Evolutionary conservation across 2,888 invertebrate species (phyloP).

Genomic region (Torymus texanus): DNA sequence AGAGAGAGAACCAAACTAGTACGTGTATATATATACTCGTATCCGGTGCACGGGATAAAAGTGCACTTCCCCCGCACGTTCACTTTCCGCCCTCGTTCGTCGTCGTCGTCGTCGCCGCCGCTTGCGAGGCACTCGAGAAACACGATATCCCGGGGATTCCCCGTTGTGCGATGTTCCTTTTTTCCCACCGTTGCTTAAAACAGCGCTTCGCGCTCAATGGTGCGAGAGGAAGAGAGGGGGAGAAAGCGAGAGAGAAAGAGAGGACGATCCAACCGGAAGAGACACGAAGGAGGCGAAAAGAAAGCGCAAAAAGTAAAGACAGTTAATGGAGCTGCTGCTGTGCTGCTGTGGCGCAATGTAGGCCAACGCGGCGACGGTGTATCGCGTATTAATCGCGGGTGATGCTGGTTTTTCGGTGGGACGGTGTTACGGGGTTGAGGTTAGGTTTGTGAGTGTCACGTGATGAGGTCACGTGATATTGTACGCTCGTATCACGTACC

Average conservation of each 20-base stretch:
- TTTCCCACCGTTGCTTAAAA: conserved; percentile 21
- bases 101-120: conserved; percentile 6
- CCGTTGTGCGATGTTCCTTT: not conserved
- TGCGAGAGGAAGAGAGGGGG: not conserved
- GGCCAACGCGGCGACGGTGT: not conserved
- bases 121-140: conserved; percentile 39
- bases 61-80: conserved; percentile 33
- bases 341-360: not conserved
- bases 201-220: conserved; percentile 15
- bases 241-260: not conserved
- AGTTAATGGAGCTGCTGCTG: not conserved
- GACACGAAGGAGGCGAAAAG: not conserved
- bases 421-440: too few relatives aligned
- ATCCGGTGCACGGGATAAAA: conserved; percentile 36
- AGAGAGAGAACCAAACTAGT: not conserved
- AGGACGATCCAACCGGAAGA: not conserved
- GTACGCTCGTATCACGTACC: too few relatives aligned
- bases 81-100: conserved; percentile 37
- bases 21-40: not conserved
- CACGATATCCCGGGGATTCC: conserved; percentile 35
- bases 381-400: conserved; percentile 23
- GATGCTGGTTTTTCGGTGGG: not conserved
- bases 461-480: too few relatives aligned
- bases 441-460: too few relatives aligned
- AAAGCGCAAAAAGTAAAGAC: not conserved